Conservation (phyloP, 1,140 invertebrate species). For the Megalopta genalis region DNA sequence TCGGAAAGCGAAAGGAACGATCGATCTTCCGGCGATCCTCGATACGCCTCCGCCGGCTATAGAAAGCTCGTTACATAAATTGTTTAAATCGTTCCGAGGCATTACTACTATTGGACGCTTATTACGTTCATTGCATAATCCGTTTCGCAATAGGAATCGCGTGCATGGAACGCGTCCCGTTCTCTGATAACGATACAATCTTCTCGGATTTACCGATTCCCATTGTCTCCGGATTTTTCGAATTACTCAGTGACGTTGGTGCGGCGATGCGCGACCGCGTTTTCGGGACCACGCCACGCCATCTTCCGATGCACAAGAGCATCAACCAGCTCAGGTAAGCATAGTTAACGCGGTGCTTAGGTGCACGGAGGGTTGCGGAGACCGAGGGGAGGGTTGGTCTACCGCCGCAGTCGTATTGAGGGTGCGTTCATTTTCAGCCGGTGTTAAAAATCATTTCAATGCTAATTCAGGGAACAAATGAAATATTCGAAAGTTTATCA, state of each 20-base stretch:
- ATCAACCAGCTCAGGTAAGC: conserved; percentile 29
- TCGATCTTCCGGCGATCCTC: conserved; percentile 13
- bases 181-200: background rate
- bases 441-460: no score
- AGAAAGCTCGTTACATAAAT: conserved; percentile 63
- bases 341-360: conserved; percentile 12
- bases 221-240: background rate
- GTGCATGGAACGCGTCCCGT: conserved; percentile 6
- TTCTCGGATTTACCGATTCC: background rate
- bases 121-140: conserved; percentile 53
- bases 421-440: background rate
- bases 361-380: conserved; percentile 60
- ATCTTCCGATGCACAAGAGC: conserved; percentile 42
- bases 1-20: conserved; percentile 2
- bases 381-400: background rate
- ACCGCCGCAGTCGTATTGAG: background rate
- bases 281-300: conserved; percentile 28
- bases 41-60: conserved; percentile 43
- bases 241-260: background rate
- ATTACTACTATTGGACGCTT: conserved; percentile 42
- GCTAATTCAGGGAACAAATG: no score
- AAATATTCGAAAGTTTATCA: no score
- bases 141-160: conserved; percentile 47
- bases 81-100: conserved; percentile 56
- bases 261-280: background rate